Percentiles rank a stretch among this genome's conserved stretches.
These are phyloP conservation scores for Chiroxiphia lanceolata DNA, from an alignment of 2,797 vertebrate genomes.

Conservation along the genomic window DNA sequence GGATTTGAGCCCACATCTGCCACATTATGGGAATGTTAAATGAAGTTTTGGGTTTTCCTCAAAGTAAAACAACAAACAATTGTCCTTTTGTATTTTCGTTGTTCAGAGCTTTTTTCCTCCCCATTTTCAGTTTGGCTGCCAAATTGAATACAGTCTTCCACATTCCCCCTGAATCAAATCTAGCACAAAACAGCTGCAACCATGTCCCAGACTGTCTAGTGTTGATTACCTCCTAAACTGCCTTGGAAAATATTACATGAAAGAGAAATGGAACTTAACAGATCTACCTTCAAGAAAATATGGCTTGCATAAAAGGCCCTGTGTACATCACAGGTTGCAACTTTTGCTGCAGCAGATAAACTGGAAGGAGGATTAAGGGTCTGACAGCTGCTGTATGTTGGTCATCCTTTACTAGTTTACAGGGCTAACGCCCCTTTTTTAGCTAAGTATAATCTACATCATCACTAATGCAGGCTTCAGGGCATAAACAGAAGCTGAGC, in stretches of 20 bases:
- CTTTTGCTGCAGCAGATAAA: neutral
- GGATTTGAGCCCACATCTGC: neutral
- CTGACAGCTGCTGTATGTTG: neutral
- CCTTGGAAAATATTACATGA: neutral
- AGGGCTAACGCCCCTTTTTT: neutral
- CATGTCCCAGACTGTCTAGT: neutral
- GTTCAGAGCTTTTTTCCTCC: neutral
- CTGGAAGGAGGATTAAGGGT: neutral
- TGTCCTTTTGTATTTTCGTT: neutral
- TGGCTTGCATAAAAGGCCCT: neutral
- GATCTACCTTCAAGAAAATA: neutral
- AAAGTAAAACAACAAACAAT: slow-evolving; percentile 20
- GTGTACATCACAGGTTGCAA: neutral
- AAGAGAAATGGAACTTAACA: neutral
- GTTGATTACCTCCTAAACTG: neutral
- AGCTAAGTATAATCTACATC: neutral
- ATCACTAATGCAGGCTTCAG: neutral
- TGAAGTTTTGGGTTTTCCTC: neutral
- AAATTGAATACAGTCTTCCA: neutral
- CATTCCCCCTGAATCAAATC: neutral
- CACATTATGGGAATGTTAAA: neutral
- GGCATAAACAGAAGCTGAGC: neutral
- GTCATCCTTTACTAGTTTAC: neutral
- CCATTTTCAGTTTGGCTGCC: neutral
- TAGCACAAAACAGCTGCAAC: neutral